Evolutionary conservation across 2,113 vertebrate species (phyloP).

Genomic region (Micronisus gabar): DNA sequence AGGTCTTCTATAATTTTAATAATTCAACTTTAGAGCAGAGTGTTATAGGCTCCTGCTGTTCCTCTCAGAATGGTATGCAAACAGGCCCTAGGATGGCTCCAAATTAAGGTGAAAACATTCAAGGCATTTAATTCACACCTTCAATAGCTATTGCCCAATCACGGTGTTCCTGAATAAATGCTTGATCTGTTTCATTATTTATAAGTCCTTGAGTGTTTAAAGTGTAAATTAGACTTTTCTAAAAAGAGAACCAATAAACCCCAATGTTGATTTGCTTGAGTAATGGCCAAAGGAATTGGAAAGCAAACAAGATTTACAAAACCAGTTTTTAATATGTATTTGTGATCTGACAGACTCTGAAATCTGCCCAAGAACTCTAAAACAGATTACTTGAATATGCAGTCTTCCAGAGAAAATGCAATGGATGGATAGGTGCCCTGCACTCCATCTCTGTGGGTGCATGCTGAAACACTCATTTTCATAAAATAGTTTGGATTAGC

Average conservation of each 20-base stretch:
- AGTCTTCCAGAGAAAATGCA: not conserved
- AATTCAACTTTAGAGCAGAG: not conserved
- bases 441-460: not conserved
- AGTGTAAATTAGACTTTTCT: not conserved
- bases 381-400: not conserved
- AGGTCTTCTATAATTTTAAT: not conserved
- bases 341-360: not conserved
- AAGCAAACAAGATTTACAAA: not conserved
- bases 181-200: not conserved
- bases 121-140: not conserved
- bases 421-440: not conserved
- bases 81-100: not conserved
- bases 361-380: not conserved
- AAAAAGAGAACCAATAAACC: not conserved
- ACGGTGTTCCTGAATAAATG: fast-evolving
- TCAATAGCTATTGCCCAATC: not conserved
- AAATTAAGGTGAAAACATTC: not conserved
- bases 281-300: not conserved
- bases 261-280: not conserved
- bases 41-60: not conserved
- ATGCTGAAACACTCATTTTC: not conserved
- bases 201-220: not conserved
- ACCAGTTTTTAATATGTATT: not conserved
- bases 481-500: not conserved
- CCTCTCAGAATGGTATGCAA: not conserved